Percentiles rank a stretch among this genome's conserved stretches.
Evolutionary conservation across 2,113 vertebrate species (phyloP).

Genomic region (Bufo bufo): DNA sequence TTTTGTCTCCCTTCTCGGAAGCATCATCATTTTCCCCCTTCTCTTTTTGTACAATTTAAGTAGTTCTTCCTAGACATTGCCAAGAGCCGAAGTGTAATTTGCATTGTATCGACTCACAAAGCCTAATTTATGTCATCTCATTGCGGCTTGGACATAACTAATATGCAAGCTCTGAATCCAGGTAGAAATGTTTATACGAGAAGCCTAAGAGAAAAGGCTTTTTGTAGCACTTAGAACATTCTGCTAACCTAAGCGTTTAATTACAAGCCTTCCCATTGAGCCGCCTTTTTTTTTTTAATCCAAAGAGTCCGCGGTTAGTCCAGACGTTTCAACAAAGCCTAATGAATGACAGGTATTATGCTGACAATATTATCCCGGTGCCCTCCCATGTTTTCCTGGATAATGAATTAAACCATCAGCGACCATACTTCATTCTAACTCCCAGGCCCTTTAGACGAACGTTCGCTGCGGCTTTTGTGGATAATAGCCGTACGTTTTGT

Average conservation of each 20-base stretch:
- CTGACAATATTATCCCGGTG: slow-evolving; percentile 48
- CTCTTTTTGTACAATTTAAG: slow-evolving; percentile 9
- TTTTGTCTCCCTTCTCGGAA: background rate
- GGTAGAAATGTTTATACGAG: slow-evolving; percentile 40
- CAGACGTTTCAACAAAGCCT: slow-evolving; percentile 51
- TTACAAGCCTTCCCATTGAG: slow-evolving; percentile 55
- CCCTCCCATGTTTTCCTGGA: slow-evolving; percentile 57
- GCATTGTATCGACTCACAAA: slow-evolving; percentile 52
- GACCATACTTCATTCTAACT: slow-evolving; percentile 47
- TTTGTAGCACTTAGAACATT: slow-evolving; percentile 52
- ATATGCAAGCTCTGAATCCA: slow-evolving; percentile 26
- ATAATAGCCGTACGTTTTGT: slow-evolving; percentile 48
- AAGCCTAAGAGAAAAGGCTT: slow-evolving; percentile 50
- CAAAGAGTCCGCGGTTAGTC: slow-evolving; percentile 41
- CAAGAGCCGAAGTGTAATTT: slow-evolving; percentile 32
- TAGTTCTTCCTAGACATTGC: slow-evolving; percentile 6
- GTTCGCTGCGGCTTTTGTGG: slow-evolving; percentile 53
- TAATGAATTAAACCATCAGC: slow-evolving; percentile 56
- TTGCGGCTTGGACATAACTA: slow-evolving; percentile 50
- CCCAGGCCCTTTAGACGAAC: slow-evolving; percentile 24
- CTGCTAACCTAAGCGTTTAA: slow-evolving; percentile 56
- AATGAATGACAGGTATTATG: slow-evolving; percentile 60
- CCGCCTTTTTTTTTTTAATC: slow-evolving; percentile 52
- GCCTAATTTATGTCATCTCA: slow-evolving; percentile 52
- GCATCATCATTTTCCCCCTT: too few relatives aligned